Evolutionary conservation across 1,140 invertebrate genomes (phyloP), one percentile per base, ranked within the genome.

Genomic region (Ganaspis sp.): DNA sequence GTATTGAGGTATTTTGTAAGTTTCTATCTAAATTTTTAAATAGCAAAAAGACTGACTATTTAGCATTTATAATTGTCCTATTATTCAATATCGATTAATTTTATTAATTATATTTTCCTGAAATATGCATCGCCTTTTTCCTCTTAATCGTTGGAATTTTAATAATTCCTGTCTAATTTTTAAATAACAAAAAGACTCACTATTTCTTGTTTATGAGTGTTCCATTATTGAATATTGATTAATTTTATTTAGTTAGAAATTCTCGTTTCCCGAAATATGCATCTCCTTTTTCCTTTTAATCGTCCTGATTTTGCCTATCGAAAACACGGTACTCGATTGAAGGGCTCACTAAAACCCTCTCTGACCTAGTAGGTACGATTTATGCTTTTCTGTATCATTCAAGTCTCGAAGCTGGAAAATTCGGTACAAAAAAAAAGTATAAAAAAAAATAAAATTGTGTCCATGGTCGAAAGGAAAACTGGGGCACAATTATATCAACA

Each of bases 331-430:
- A n/a, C 29, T 64, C 49, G 49, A 70, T 42, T 12, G 34, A 29
- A n/a, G 12, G 40, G 15, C 29, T n/a, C 42, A 58, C 53, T 72
- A 19, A 74, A 71, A 76, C 45, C n/a, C 79, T 71, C 69, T 77
- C 49, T 76, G 75, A 76, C 73, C 58, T 64, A 64, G 12, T 64
- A 17, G 45, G 26, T 11, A 15, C 58, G 58, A 64, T 64, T 64
- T 64, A 64, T 64, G 11, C 15, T 64, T 17, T 9, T 58, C 12
- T 64, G 23, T 64, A 64, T 64, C 9, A n/a, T 64, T 64, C 58
- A 4, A 34, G 58, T 15, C 58, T 64, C 23, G 23, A 64, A 29
- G 26, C 11, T 64, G 58, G 23, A 64, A 64, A 34, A 34, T 29
- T 29, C 58, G 23, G 23, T 64, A 64, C 15, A 64, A 64, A 34